Base-by-base conservation (phyloP, 64 coral and sea anemone species). In the Trachythela sp. region DNA sequence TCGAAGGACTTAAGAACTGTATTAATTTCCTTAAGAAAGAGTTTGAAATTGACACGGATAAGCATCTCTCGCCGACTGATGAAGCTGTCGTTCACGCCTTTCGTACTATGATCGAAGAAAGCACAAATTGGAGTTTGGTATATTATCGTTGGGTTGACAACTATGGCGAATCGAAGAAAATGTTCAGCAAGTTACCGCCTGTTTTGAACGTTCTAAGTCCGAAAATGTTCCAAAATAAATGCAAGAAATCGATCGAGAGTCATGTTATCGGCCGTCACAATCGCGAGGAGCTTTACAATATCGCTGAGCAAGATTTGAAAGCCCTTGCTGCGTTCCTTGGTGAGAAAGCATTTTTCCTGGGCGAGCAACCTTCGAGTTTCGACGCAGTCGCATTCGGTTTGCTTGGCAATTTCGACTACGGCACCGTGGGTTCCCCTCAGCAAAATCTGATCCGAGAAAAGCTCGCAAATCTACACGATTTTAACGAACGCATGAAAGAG, bases 111-210 rank as follows among this genome's bases (percentile, higher is more conserved):
- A 91, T 83, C 15, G 96, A 99, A 48, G 96, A 99, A 86, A 99
- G 92, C 87, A 99, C 96, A 22, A 95, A 93, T 58, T 99, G 96
- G 96, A 93, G 93, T 84, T 88, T 99, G 91, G 92, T 90, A 41
- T 99, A 99, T 84, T 99, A 99, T 85, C 86, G 96, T 34, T 99
- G 96, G 96, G 96, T 99, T 37, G 96, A 99, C 83, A 99, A 99
- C 96, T 99, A 88, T 87, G 64, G 87, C 20, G 96, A 99, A 68
- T 94, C 93, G 40, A 99, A 99, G 93, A 99, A 99, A 91, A 89
- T 89, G 70, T 99, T 93, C 91, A 92, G 92, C 72, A 94, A 94
- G 60, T 70, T 99, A 84, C 91, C 92, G 33, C 93, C 94, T 85
- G 89, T 99, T 36, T 71, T 92, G 32, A 99, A 92, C 84, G 85